These are phyloP conservation scores for Plumapathes pennacea DNA, from an alignment of 92 coral and sea anemone species.

Conservation along the genomic window DNA sequence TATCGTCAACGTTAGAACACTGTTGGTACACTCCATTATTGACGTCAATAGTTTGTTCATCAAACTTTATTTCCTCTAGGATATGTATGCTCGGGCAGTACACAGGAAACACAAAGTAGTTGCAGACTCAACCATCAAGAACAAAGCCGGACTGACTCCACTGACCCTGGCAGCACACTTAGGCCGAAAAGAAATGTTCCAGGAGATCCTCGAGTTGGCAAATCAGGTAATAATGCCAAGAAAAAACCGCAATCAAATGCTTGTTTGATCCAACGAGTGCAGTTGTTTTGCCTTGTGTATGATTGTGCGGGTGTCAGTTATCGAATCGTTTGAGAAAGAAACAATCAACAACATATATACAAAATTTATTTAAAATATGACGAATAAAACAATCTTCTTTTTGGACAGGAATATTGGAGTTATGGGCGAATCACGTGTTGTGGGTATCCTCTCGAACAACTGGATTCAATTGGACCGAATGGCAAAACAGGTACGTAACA, in stretches of 20 bases:
- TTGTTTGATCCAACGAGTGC: background rate
- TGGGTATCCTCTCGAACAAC: conserved; percentile 74
- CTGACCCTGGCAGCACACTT: conserved; percentile 76
- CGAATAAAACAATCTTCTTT: background rate
- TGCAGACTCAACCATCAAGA: conserved; percentile 42
- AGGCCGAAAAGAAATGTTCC: conserved; percentile 76
- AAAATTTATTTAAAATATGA: too few relatives aligned
- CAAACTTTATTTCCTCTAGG: conserved; percentile 31
- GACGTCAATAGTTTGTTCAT: too few relatives aligned
- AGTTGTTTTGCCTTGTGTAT: too few relatives aligned
- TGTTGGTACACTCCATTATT: background rate
- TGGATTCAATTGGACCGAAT: conserved; percentile 67
- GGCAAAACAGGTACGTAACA: conserved; percentile 71
- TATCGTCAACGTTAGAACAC: too few relatives aligned
- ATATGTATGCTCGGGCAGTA: conserved; percentile 64
- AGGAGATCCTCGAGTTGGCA: conserved; percentile 49
- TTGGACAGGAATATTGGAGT: conserved; percentile 69
- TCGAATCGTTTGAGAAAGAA: too few relatives aligned
- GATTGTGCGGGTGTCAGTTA: too few relatives aligned
- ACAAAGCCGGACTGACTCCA: conserved; percentile 64
- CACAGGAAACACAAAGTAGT: conserved; percentile 69
- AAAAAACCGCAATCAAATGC: background rate
- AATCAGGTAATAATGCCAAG: background rate
- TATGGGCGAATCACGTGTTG: conserved; percentile 75
- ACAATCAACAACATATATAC: too few relatives aligned